phyloP scores from a whole-genome alignment of 2,888 invertebrate genomes.

The Protodeltote pygarga region DNA sequence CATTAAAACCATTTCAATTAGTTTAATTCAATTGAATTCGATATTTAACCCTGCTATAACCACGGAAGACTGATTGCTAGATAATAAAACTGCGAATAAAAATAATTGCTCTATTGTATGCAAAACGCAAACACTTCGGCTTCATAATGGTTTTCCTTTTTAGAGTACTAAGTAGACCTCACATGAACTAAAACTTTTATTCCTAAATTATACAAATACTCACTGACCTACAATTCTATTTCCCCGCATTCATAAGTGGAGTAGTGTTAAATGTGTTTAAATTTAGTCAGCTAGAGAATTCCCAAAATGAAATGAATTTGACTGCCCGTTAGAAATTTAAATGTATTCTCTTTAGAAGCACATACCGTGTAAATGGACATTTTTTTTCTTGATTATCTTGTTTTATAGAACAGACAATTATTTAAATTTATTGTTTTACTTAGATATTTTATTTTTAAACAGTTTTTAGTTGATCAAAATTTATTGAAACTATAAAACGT shows the following conservation, averaged over 20 bases:
- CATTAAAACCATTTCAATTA: constrained; percentile 3
- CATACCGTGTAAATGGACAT: constrained; percentile 2
- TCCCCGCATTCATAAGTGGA: not conserved
- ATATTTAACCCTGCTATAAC: constrained; percentile 35
- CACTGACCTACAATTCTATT: constrained; percentile 27
- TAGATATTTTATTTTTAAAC: not conserved
- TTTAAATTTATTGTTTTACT: constrained; percentile 25
- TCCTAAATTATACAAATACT: constrained; percentile 6
- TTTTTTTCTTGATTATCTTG: not conserved
- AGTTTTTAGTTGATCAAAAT: constrained; percentile 14
- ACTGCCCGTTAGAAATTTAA: constrained; percentile 21
- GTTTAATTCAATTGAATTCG: constrained; percentile 11
- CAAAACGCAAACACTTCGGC: constrained; percentile 72
- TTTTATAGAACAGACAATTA: constrained; percentile 3
- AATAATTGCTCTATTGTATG: constrained; percentile 79
- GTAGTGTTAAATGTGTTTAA: constrained; percentile 1
- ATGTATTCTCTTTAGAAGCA: constrained; percentile 21
- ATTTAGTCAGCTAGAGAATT: constrained; percentile 5
- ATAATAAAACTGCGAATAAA: constrained; percentile 66
- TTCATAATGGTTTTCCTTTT: constrained; percentile 68
- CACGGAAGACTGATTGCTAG: constrained; percentile 53
- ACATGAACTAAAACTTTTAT: constrained; percentile 54
- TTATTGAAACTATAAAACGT: constrained; percentile 5
- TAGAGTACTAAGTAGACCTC: constrained; percentile 81
- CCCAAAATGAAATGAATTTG: constrained; percentile 16